phyloP scores from a whole-genome alignment of 2,888 invertebrate genomes.

The Drosophila colorata region DNA sequence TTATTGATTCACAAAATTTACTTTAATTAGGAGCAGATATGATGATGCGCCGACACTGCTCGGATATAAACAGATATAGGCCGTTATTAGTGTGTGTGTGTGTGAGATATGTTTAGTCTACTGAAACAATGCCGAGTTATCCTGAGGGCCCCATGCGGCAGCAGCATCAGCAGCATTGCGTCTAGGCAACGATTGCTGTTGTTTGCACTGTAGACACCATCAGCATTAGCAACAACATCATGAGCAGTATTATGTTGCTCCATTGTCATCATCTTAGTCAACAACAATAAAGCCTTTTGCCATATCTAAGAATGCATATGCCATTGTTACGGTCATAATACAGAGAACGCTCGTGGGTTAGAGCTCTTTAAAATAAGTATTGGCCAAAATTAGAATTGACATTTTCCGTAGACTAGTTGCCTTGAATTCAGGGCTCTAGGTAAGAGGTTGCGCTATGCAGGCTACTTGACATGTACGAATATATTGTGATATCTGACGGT shows the following conservation, averaged over 20 bases:
- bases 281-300: conserved; percentile 40
- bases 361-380: too few relatives aligned
- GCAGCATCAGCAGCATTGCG: conserved; percentile 20
- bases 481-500: too few relatives aligned
- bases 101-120: conserved; percentile 54
- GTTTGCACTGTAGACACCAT: conserved; percentile 69
- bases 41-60: conserved; percentile 1
- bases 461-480: too few relatives aligned
- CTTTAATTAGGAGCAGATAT: conserved; percentile 71
- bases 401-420: too few relatives aligned
- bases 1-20: conserved; percentile 69
- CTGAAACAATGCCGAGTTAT: conserved; percentile 70
- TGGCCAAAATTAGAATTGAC: too few relatives aligned
- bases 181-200: conserved; percentile 49
- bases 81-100: background rate
- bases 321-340: too few relatives aligned
- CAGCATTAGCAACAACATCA: conserved; percentile 35
- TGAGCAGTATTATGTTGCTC: conserved; percentile 18
- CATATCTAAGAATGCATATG: conserved; percentile 61
- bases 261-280: conserved; percentile 27
- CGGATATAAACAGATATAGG: conserved; percentile 12
- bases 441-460: too few relatives aligned
- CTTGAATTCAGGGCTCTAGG: too few relatives aligned
- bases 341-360: too few relatives aligned
- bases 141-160: conserved; percentile 40